Conservation (phyloP, 2,888 invertebrate species). For the Oscheius sp. region DNA sequence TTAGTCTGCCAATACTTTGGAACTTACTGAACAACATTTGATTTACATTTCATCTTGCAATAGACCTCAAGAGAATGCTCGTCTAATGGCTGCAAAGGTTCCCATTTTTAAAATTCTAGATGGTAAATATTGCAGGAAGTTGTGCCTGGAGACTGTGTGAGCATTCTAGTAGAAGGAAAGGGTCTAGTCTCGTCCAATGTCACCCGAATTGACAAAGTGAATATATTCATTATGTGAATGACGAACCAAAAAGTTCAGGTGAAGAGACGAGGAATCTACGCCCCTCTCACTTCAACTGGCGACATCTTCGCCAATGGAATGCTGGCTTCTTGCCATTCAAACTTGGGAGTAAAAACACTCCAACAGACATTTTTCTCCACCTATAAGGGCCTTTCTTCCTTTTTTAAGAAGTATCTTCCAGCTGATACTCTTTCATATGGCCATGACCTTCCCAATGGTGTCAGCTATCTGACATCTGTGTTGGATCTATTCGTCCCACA, state of each 20-base stretch:
- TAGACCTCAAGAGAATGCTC: slow-evolving; percentile 31
- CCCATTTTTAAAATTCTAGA: not conserved
- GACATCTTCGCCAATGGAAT: slow-evolving; percentile 67
- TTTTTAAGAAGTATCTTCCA: slow-evolving; percentile 30
- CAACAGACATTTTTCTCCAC: slow-evolving; percentile 68
- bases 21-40: slow-evolving; percentile 64
- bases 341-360: slow-evolving; percentile 57
- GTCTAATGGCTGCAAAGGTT: slow-evolving; percentile 50
- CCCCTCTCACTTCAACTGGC: slow-evolving; percentile 64
- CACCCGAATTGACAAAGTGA: not conserved
- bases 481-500: slow-evolving; percentile 63
- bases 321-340: slow-evolving; percentile 67
- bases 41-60: slow-evolving; percentile 61
- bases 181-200: not conserved
- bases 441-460: slow-evolving; percentile 59
- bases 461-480: slow-evolving; percentile 58
- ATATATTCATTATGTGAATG: slow-evolving; percentile 34
- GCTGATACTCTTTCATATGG: slow-evolving; percentile 17
- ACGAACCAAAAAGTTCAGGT: slow-evolving; percentile 48
- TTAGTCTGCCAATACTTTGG: slow-evolving; percentile 32
- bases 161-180: slow-evolving; percentile 34
- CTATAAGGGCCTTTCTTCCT: slow-evolving; percentile 37
- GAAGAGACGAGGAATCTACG: slow-evolving; percentile 59
- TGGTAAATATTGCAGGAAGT: slow-evolving; percentile 37
- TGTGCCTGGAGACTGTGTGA: slow-evolving; percentile 54